These are phyloP conservation scores for Lithophane ornitopus DNA, from an alignment of 2,888 invertebrate species.

Conservation along the genomic window DNA sequence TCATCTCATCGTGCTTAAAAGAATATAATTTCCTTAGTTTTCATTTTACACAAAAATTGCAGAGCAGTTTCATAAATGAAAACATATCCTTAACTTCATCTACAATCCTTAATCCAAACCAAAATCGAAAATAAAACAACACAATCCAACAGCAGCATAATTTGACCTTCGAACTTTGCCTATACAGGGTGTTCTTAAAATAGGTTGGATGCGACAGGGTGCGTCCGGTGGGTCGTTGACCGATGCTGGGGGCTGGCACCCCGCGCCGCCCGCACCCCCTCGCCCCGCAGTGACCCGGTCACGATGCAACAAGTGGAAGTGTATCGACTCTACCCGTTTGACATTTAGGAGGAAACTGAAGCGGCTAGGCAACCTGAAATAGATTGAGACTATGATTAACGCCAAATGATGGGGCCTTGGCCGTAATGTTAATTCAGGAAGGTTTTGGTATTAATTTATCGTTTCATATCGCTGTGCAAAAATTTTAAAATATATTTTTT, in stretches of 20 bases:
- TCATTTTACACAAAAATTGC: background rate
- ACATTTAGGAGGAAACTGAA: conserved; percentile 82
- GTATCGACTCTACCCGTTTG: conserved; percentile 87
- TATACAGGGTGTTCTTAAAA: conserved; percentile 83
- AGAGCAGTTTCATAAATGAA: background rate
- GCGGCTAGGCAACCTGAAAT: conserved; percentile 60
- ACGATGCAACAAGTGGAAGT: conserved; percentile 86
- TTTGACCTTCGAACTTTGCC: conserved; percentile 85
- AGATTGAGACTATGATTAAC: conserved; percentile 54
- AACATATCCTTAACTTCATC: background rate
- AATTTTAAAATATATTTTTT: too few species aligned
- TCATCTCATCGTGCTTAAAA: background rate
- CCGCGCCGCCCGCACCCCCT: conserved; percentile 68
- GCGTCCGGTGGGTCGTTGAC: conserved; percentile 83
- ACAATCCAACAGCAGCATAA: conserved; percentile 57
- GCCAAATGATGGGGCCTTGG: conserved; percentile 20
- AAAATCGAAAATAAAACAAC: conserved; percentile 22
- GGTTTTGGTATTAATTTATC: background rate
- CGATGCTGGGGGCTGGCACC: conserved; percentile 69
- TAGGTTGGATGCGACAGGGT: conserved; percentile 82
- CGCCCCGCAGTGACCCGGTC: conserved; percentile 83
- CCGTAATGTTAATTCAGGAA: background rate
- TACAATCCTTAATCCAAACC: background rate
- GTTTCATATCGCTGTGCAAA: background rate
- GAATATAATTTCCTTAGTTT: background rate